phyloP scores from a whole-genome alignment of 2,113 vertebrate genomes.

The Coreoperca whiteheadi region DNA sequence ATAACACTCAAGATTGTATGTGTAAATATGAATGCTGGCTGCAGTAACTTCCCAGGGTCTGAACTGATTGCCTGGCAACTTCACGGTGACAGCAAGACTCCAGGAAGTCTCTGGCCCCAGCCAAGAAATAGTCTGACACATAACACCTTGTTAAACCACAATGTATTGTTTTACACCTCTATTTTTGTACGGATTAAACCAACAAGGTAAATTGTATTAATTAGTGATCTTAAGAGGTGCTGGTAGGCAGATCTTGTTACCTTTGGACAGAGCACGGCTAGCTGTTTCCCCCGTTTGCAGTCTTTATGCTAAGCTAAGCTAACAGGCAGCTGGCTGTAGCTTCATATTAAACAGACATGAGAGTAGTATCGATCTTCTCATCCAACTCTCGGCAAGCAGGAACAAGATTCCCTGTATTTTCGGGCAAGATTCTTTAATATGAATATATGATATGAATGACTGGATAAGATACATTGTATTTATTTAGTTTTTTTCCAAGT shows the following conservation, averaged over 20 bases:
- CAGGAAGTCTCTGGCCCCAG: not conserved
- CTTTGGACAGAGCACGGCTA: not conserved
- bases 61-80: not conserved
- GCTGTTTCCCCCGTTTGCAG: not conserved
- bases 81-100: not conserved
- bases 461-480: not conserved
- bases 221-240: too few species aligned
- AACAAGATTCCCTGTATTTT: not conserved
- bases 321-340: not conserved
- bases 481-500: not conserved
- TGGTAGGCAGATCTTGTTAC: too few species aligned
- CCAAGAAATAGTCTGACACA: not conserved
- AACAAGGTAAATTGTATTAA: too few species aligned
- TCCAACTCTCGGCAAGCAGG: not conserved
- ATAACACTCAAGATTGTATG: not conserved
- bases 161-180: not conserved
- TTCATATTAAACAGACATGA: not conserved
- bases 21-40: not conserved
- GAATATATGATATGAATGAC: not conserved
- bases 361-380: not conserved
- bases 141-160: not conserved
- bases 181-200: not conserved
- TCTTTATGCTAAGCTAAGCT: constrained; percentile 15
- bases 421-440: not conserved
- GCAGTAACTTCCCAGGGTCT: not conserved